phyloP scores from a whole-genome alignment of 2,888 invertebrate species.

The Drosophila niveifrons region DNA sequence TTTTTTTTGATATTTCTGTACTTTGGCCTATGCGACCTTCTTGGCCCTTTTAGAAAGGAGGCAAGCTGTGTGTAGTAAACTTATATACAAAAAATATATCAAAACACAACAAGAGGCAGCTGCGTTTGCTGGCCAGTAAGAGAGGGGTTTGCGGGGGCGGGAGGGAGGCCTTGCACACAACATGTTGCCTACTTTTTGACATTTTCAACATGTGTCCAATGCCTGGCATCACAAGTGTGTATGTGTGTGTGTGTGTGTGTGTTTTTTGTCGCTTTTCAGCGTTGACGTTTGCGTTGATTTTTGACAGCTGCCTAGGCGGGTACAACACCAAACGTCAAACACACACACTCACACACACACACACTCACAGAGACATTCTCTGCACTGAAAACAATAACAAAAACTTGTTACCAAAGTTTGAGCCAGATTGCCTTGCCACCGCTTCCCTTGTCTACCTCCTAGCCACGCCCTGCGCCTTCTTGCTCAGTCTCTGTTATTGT shows the following conservation, averaged over 20 bases:
- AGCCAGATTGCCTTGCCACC: slow-evolving; percentile 66
- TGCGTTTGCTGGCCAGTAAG: slow-evolving; percentile 4
- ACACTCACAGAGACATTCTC: slow-evolving; percentile 24
- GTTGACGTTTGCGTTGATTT: slow-evolving; percentile 80
- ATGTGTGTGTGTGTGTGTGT: slow-evolving; percentile 16
- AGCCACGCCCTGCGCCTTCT: not conserved
- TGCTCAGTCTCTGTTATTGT: slow-evolving; percentile 56
- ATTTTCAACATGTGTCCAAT: slow-evolving; percentile 77
- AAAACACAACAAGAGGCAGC: slow-evolving; percentile 46
- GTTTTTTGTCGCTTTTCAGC: slow-evolving; percentile 64
- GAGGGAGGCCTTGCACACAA: slow-evolving; percentile 47
- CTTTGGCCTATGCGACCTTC: slow-evolving; percentile 53
- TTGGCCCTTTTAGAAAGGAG: slow-evolving; percentile 38
- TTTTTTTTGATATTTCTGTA: slow-evolving; percentile 14
- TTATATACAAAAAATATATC: slow-evolving; percentile 48
- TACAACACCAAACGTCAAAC: slow-evolving; percentile 56
- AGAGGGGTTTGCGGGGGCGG: not conserved
- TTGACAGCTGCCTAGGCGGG: slow-evolving; percentile 77
- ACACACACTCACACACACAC: slow-evolving; percentile 33
- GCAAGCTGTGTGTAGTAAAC: slow-evolving; percentile 51
- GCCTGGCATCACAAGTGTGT: slow-evolving; percentile 35
- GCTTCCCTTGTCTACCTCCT: not conserved
- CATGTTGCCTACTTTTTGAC: slow-evolving; percentile 79
- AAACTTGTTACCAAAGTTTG: slow-evolving; percentile 76
- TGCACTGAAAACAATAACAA: slow-evolving; percentile 67